A percentile compares a stretch with the other conserved stretches of the same genome.
phyloP scores from a whole-genome alignment of 1,140 invertebrate species.

The Triops longicaudatus region DNA sequence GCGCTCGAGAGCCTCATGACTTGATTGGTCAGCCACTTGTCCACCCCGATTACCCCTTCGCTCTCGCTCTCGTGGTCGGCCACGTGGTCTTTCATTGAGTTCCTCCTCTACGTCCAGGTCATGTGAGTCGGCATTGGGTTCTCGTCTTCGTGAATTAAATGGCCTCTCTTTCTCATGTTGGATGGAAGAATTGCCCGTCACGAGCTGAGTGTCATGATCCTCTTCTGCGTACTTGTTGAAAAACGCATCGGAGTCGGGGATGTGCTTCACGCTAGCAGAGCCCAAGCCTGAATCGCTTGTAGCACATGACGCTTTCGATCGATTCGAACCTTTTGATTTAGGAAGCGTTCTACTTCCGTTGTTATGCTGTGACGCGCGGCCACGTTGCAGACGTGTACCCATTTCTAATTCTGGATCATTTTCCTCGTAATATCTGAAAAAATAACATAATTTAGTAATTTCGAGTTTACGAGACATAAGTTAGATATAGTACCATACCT shows the following conservation, averaged over 20 bases:
- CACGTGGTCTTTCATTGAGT: constrained; percentile 19
- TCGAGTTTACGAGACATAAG: no score
- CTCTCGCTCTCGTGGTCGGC: background rate
- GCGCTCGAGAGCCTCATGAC: background rate
- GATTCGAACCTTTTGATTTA: constrained; percentile 18
- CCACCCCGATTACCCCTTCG: background rate
- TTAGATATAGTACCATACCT: constrained; percentile 42
- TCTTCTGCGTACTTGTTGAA: constrained; percentile 58
- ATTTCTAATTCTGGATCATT: constrained; percentile 32
- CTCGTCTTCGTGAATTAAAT: background rate
- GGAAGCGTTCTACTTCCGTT: background rate
- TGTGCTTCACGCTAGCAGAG: background rate
- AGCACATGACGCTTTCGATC: constrained; percentile 30
- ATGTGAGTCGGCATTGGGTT: constrained; percentile 20
- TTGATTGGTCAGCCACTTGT: background rate
- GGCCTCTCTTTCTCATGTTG: background rate
- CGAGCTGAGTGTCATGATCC: constrained; percentile 43
- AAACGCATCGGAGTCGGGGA: constrained; percentile 41
- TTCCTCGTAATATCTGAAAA: constrained; percentile 41
- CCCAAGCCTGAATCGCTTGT: constrained; percentile 40
- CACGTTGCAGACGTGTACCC: constrained; percentile 32
- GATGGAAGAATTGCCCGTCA: background rate
- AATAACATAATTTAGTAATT: background rate
- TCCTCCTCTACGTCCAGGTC: background rate
- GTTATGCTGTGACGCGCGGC: constrained; percentile 37